Conservation (phyloP, 2,888 invertebrate genomes). For the Caradrina kadenii region DNA sequence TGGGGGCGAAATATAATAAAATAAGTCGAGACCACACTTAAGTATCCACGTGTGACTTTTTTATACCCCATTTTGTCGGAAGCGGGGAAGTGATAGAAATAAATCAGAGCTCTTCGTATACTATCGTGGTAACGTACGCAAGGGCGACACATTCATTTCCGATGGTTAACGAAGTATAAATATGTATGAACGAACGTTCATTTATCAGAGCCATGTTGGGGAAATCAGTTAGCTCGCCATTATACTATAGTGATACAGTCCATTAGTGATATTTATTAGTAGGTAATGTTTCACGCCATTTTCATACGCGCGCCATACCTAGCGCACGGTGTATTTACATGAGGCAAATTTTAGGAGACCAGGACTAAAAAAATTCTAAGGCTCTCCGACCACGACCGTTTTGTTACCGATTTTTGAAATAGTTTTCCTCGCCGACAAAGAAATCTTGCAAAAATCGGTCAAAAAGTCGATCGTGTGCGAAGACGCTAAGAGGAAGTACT, state of each 20-base stretch:
- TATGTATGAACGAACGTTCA: constrained; percentile 42
- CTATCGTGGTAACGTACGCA: constrained; percentile 14
- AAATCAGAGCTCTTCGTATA: constrained; percentile 51
- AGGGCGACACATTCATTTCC: constrained; percentile 46
- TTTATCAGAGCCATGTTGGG: constrained; percentile 28
- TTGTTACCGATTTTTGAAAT: too few relatives aligned
- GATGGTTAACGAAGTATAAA: constrained; percentile 41
- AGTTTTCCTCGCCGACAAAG: too few relatives aligned
- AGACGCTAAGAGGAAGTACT: too few relatives aligned
- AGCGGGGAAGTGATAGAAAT: constrained; percentile 48
- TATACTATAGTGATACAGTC: constrained; percentile 27
- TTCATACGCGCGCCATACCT: constrained; percentile 22
- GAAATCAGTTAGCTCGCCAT: constrained; percentile 26
- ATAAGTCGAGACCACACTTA: constrained; percentile 34
- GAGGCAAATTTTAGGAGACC: too few relatives aligned
- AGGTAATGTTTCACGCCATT: constrained; percentile 43
- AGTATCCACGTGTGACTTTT: constrained; percentile 42
- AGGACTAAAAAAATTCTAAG: too few relatives aligned
- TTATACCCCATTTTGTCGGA: constrained; percentile 41
- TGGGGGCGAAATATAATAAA: constrained; percentile 38
- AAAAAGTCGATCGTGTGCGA: too few relatives aligned
- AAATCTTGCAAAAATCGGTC: too few relatives aligned
- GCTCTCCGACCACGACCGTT: too few relatives aligned
- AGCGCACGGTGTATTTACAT: not conserved
- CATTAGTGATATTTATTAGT: constrained; percentile 48